phyloP scores from a whole-genome alignment of 2,888 invertebrate genomes.

The Aelia acuminata region DNA sequence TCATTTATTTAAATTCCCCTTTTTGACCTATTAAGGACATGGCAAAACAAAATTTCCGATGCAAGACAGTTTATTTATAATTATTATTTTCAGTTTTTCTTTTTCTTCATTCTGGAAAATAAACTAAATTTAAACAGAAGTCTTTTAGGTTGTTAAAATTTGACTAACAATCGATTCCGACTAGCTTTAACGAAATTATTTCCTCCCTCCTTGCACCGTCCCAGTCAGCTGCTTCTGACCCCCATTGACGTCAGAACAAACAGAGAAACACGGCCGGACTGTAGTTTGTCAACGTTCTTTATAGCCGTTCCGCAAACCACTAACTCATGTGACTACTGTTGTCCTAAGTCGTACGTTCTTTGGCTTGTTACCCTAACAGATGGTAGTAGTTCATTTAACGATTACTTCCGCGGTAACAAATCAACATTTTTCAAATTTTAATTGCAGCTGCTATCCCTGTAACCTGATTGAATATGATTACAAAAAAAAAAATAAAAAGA shows the following conservation, averaged over 20 bases:
- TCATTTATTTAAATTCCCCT: too few species aligned
- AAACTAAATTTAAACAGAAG: too few species aligned
- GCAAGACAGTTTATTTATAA: too few species aligned
- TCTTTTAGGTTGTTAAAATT: too few species aligned
- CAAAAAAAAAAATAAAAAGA: not conserved
- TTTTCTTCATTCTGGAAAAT: too few species aligned
- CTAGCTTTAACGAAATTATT: not conserved
- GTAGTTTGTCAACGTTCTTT: not conserved
- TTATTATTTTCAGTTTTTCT: too few species aligned
- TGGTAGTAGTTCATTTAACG: not conserved
- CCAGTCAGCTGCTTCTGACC: not conserved
- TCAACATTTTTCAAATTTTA: not conserved
- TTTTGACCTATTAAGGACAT: too few species aligned
- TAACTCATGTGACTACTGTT: constrained; percentile 26
- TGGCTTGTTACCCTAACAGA: not conserved
- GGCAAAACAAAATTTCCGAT: too few species aligned
- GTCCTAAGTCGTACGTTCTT: not conserved
- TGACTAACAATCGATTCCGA: not conserved
- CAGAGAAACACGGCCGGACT: not conserved
- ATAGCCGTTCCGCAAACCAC: not conserved
- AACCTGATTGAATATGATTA: not conserved
- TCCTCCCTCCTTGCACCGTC: not conserved
- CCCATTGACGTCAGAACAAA: constrained; percentile 8
- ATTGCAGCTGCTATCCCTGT: too few species aligned
- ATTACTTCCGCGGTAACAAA: not conserved